Conservation (phyloP, 2,113 vertebrate genomes). For the Lanius collurio region DNA sequence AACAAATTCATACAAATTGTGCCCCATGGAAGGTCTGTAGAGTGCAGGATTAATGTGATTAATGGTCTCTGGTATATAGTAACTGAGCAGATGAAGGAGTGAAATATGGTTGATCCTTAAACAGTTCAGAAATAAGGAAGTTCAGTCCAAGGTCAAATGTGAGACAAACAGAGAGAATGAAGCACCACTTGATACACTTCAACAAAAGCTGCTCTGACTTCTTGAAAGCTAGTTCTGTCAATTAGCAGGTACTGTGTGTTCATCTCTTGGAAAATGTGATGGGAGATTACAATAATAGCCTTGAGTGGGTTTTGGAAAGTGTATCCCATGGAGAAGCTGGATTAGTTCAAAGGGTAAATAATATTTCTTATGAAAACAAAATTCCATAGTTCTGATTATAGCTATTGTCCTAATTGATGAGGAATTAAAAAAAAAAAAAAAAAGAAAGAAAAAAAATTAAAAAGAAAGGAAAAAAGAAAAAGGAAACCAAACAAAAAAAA, state of each 20-base stretch:
- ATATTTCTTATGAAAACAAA: not conserved
- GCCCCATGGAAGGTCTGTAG: not conserved
- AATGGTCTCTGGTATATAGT: not conserved
- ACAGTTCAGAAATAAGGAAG: not conserved
- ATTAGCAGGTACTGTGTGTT: not conserved
- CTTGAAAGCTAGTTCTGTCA: not conserved
- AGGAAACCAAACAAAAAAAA: not conserved
- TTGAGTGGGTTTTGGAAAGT: not conserved
- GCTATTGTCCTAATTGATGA: not conserved
- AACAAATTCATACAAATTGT: slow-evolving; percentile 9
- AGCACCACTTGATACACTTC: not conserved
- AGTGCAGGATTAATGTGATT: not conserved
- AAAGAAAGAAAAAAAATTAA: rapidly evolving
- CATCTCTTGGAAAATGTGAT: not conserved
- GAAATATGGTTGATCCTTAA: not conserved
- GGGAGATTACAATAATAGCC: not conserved
- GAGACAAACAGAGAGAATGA: not conserved
- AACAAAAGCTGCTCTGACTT: not conserved
- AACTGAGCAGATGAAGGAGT: not conserved
- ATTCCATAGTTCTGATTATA: not conserved
- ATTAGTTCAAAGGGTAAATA: not conserved
- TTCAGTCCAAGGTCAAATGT: not conserved
- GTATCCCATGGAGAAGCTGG: not conserved
- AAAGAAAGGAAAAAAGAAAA: not conserved
- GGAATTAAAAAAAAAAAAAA: rapidly evolving